Evolutionary conservation across 2,888 invertebrate species (phyloP), one percentile per base, ranked within the genome.

Genomic region (Crepidodera aurea): DNA sequence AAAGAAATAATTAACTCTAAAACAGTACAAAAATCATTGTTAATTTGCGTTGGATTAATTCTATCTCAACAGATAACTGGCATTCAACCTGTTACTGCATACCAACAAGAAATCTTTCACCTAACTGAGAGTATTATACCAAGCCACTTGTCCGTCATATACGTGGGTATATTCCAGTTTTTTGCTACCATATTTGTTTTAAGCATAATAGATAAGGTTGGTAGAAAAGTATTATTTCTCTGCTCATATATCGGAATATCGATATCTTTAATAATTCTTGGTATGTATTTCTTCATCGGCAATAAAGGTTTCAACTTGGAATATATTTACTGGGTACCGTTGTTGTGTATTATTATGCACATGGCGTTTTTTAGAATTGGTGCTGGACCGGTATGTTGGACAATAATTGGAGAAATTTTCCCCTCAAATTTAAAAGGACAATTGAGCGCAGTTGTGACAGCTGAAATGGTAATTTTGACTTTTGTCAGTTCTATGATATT

Each of bases 321-420:
- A n/a, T 12, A 27, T 1, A 82, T 91, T 39, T 78, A 84, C 0
- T 91, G 90, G 87, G 77, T 93, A 39, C 93, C 93, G 0, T 84
- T 93, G 4, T 77, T 86, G 2, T 86, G 90, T 0, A 79, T 93
- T 32, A 84, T 92, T 0, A 69, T 89, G 10, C 93, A 88, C 81
- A 89, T 91, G 62, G 81, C 88, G 55, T 86, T 88, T 0, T 93
- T 91, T 81, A 89, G 90, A 64, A 1, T 75, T 81, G 87, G 88
- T 1, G 85, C 90, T 53, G 92, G 94, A 1, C 90, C 92, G 0
- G 77, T 93, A 32, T 88, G 91, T 0, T 93, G 93, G 92, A 89
- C 92, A 0, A 87, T 93, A 34, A 86, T 92, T 84, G 89, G 90
- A 0, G 94, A 94, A 79, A 85, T 94, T 79, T 89, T 94, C 78